phyloP scores from a whole-genome alignment of 2,797 vertebrate species.

The Microtus agrestis region DNA sequence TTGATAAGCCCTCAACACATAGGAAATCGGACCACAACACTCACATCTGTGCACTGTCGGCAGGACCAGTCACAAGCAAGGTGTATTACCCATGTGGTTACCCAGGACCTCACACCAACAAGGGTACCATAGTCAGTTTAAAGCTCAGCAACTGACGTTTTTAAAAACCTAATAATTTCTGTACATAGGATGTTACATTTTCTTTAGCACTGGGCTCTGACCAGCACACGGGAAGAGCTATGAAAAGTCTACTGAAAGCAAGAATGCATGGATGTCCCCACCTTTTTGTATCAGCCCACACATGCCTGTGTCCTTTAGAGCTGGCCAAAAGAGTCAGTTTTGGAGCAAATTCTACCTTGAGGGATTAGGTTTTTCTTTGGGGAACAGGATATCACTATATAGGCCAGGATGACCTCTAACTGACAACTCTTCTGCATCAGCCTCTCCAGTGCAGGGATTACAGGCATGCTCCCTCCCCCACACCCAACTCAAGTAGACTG shows the following conservation, averaged over 20 bases:
- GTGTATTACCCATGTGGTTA: background rate
- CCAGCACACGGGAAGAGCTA: background rate
- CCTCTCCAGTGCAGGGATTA: background rate
- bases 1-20: background rate
- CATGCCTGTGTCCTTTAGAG: background rate
- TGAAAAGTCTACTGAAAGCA: background rate
- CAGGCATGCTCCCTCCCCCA: background rate
- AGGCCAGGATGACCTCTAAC: background rate
- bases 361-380: background rate
- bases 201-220: background rate
- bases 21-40: background rate
- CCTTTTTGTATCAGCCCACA: background rate
- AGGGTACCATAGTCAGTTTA: background rate
- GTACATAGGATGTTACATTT: background rate
- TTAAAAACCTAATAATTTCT: background rate
- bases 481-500: background rate
- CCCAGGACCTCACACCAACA: background rate
- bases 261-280: background rate
- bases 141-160: background rate
- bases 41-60: background rate
- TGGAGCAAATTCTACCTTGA: constrained; percentile 1
- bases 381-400: background rate
- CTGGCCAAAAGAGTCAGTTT: background rate
- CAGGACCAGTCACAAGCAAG: background rate
- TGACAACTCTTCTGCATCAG: background rate